Percentiles rank a stretch among this genome's conserved stretches.
Conservation (phyloP, 2,888 invertebrate genomes). For the Netelia virgata region DNA sequence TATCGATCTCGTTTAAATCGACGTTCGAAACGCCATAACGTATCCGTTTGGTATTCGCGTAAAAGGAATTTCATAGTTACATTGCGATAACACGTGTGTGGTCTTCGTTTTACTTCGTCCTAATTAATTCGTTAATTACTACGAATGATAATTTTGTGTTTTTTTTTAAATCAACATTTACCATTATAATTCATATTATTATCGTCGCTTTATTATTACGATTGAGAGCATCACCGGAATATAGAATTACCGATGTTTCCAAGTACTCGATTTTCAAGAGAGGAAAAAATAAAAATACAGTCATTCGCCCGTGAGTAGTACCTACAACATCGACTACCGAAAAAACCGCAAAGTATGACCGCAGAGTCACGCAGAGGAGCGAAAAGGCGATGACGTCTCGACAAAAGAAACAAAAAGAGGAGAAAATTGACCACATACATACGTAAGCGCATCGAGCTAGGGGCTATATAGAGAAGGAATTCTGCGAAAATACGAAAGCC, state of each 20-base stretch:
- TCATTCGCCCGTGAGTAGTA: neutral
- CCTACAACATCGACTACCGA: neutral
- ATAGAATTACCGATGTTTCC: neutral
- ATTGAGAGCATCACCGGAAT: neutral
- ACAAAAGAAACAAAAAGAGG: constrained; percentile 19
- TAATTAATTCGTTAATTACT: neutral
- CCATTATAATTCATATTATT: too few species aligned
- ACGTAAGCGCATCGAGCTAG: neutral
- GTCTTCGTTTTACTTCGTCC: constrained; percentile 13
- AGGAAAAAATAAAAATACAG: neutral
- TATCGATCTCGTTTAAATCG: constrained; percentile 28
- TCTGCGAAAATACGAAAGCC: neutral
- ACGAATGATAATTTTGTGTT: neutral
- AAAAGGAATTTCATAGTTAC: constrained; percentile 38
- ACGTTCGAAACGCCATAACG: constrained; percentile 35
- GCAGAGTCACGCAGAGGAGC: constrained; percentile 14
- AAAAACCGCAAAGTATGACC: constrained; percentile 35
- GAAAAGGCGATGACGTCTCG: constrained; percentile 28
- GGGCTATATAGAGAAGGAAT: neutral
- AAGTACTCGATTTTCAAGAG: neutral
- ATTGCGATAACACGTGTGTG: constrained; percentile 28
- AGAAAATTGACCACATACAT: neutral
- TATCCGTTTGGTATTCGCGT: constrained; percentile 33
- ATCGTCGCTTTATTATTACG: too few species aligned
- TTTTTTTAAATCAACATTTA: too few species aligned